Base-by-base conservation (phyloP, 2,888 invertebrate genomes). In the Heliconius sara region DNA sequence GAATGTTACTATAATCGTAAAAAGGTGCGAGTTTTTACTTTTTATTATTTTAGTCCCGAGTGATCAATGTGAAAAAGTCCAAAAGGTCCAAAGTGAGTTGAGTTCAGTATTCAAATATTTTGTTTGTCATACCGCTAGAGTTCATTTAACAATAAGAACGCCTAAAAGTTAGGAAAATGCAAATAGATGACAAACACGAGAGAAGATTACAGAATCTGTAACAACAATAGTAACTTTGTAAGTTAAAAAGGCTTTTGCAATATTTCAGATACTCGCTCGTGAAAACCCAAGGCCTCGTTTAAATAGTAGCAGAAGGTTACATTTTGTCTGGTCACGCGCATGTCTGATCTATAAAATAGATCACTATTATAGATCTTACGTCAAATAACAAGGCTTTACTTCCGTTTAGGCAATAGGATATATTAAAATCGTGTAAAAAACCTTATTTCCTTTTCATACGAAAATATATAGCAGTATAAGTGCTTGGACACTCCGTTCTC, bases 261-360 rank as follows among this genome's bases (percentile, higher is more conserved):
- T 79, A 73, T 75, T 76, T 79, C 79, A 81, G 73, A 78, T 68
- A 70, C 57, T 79, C 79, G 70, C 67, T 82, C 88, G 92, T 90
- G 87, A 91, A 94, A 91, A 91, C 90, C 93, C 94, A 95, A 95
- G 95, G 95, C 89, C 91, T 88, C 81, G 82, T 86, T 85, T 82
- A 90, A 93, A 91, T 86, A 89, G 89, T 91, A 91, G 87, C 89
- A 91, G 86, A 86, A 87, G 86, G 84, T 86, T 87, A 85, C 83
- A 84, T 84, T 86, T 86, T 84, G 87, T 84, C 83, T 84, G 86
- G 89, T 90, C 91, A 91, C 90, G 88, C 84, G 74, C 80, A 79
- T 68, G 79, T 81, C 79, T 82, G 75, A 13, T 78, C 79, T 82
- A 73, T 80, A 81, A 77, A 78, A 80, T 79, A 76, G 79, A 79